Evolutionary conservation across 2,113 vertebrate species (phyloP), one percentile per base, ranked within the genome.

Genomic region (Sturnus vulgaris): DNA sequence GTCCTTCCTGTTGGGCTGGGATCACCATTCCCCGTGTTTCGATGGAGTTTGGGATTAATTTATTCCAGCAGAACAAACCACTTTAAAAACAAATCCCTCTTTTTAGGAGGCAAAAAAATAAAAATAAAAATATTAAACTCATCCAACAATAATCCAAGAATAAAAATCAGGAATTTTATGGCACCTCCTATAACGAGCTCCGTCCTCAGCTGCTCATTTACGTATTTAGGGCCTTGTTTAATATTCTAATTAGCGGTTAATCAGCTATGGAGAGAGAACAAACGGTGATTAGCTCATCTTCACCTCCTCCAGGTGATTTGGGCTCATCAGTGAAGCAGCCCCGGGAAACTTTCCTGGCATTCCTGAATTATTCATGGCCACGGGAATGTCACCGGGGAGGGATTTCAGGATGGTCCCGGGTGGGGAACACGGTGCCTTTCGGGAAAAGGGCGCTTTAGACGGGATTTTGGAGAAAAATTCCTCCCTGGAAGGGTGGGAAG

Each of bases 171-270:
- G 83, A 46, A 71, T 78, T 95, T 79, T 86, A 56, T n/a, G 53
- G 64, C 86, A 31, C 55, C 49, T 86, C 60, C 59, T 55, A 70
- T 30, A 94, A 86, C 69, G 69, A 88, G 22, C 86, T 75, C 61
- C 35, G 44, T 89, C 82, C 81, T 95, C 86, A 82, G 80, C 83
- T 55, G 77, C 80, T 93, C 64, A 81, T 93, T 96, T 86, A 33
- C 13, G 1, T 55, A 47, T 47, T 15, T 3, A 39, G 78, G 64
- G 59, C 80, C 83, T 93, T 82, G 88, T 89, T 97, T 92, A 86
- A 96, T 92, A 95, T 97, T 97, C 89, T 94, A 93, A 95, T 95
- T 94, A 90, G 83, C 37, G 77, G 86, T 95, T 97, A 95, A 97
- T 96, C 91, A 96, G 79, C 83, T 75, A 75, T 82, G 60, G 53